These are phyloP conservation scores for Melieria crassipennis DNA, from an alignment of 2,888 invertebrate species.

Conservation along the genomic window DNA sequence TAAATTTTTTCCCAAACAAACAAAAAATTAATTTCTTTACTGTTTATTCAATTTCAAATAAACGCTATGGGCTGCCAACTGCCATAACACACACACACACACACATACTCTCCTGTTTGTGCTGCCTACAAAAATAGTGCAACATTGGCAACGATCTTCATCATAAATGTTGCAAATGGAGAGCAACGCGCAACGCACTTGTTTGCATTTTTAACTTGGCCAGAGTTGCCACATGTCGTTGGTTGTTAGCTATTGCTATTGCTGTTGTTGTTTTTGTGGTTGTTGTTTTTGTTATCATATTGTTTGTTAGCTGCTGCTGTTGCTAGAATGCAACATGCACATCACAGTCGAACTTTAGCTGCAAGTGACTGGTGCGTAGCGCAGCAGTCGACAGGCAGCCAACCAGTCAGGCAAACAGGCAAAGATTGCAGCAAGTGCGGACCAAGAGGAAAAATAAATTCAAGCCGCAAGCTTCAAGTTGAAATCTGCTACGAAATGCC, in stretches of 20 bases:
- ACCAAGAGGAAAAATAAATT: slow-evolving; percentile 9
- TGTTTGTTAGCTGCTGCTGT: slow-evolving; percentile 11
- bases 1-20: too few species aligned
- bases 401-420: not conserved
- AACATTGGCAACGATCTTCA: slow-evolving; percentile 21
- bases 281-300: slow-evolving; percentile 3
- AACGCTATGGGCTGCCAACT: not conserved
- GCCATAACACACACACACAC: not conserved
- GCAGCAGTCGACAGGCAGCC: too few species aligned
- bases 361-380: too few species aligned
- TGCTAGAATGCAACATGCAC: not conserved
- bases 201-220: too few species aligned
- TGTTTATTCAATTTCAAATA: too few species aligned
- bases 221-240: slow-evolving; percentile 26
- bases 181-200: too few species aligned
- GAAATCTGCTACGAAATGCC: slow-evolving; percentile 4
- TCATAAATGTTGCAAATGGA: slow-evolving; percentile 1
- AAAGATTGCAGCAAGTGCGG: too few species aligned
- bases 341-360: too few species aligned
- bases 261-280: slow-evolving; percentile 11
- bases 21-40: too few species aligned
- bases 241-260: not conserved
- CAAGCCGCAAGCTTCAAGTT: slow-evolving; percentile 11
- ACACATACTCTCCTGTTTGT: not conserved
- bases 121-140: not conserved